Evolutionary conservation across 1,140 invertebrate species (phyloP), one percentile per base, ranked within the genome.

Genomic region (Tetramorium simillimum): DNA sequence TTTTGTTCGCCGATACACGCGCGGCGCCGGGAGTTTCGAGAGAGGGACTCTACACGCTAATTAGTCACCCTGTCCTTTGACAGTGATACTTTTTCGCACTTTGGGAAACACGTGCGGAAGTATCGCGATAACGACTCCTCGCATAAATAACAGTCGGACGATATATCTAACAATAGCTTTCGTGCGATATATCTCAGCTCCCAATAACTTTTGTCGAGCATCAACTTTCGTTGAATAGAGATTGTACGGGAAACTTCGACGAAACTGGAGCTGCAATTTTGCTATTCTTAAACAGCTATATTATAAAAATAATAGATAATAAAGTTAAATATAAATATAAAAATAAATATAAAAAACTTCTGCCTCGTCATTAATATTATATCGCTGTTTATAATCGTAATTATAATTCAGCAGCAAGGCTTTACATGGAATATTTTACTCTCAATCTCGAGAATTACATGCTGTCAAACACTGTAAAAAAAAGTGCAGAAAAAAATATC

Each of bases 51-150:
- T 37, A 53, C 78, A 33, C 49, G 28, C 37, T 82, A 82, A 82
- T 82, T 82, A 82, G 80, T 82, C 60, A 40, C 16, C 40, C 7
- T 5, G 0, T 21, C 51, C 80, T 82, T 73, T 73, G 67, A 73
- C 40, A 60, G 69, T 24, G 69, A 62, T 84, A 84, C 69, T 84
- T 84, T 73, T 73, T 84, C 69, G 24, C 69, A 43, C 78, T 70
- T 70, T 56, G 49, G 46, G 10, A 43, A 63, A 65, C 40, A 80
- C 60, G 21, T 28, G 69, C 53, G 40, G 0, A 75, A 24, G 51
- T 75, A 84, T 60, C 53, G 18, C 69, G 53, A 73, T 73, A 73
- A 75, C 40, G 65, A 73, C 40, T 43, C 1, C 40, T 24, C 67
- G 69, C 80, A 60, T 60, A 73, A 84, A 60, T 62, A 84, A 56